These are phyloP conservation scores for Apus apus DNA, from an alignment of 2,113 vertebrate genomes.

Conservation along the genomic window DNA sequence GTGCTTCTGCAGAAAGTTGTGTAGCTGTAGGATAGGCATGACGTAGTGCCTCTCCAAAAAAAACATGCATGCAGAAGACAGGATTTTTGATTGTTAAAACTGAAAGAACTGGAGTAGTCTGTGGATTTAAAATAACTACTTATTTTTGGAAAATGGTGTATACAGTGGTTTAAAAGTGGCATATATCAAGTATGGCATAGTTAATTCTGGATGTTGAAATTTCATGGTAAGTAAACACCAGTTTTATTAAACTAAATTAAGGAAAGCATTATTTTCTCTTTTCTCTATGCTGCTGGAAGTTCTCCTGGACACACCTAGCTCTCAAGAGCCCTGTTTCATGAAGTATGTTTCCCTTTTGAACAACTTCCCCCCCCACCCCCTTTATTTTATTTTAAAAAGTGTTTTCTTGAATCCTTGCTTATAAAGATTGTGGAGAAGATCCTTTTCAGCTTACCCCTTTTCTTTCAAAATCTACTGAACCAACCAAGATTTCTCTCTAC, in stretches of 20 bases:
- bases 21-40: neutral
- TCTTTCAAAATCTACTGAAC: neutral
- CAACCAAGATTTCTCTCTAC: neutral
- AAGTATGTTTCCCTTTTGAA: neutral
- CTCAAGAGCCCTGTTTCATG: neutral
- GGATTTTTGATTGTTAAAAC: neutral
- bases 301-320: neutral
- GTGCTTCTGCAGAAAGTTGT: neutral
- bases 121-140: neutral
- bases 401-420: neutral
- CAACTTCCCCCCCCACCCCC: neutral
- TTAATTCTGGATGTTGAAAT: neutral
- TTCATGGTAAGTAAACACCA: neutral
- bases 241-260: neutral
- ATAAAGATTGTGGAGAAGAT: neutral
- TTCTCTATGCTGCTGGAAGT: neutral
- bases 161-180: neutral
- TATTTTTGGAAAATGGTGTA: neutral
- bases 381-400: neutral
- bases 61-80: neutral
- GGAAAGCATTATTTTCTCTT: neutral
- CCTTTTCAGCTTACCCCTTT: neutral
- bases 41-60: neutral
- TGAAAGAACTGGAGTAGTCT: neutral
- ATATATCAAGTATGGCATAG: neutral